phyloP scores from a whole-genome alignment of 1,140 invertebrate species.

The Cyclargus thomasi region DNA sequence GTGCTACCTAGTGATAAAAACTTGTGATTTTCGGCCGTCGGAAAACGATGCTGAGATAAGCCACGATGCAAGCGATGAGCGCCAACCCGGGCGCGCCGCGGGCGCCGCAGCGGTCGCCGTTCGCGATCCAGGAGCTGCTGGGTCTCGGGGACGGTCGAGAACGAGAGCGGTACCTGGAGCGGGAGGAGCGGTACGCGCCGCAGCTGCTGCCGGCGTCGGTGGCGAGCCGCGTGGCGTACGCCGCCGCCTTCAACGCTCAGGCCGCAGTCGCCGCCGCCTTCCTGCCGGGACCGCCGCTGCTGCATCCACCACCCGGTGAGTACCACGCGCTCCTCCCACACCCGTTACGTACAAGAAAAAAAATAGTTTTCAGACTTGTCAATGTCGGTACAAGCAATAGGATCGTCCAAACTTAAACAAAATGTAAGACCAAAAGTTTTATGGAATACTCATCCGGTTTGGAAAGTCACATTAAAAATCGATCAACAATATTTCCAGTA shows the following conservation, averaged over 20 bases:
- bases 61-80: conserved; percentile 64
- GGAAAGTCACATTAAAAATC: too few species aligned
- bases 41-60: conserved; percentile 15
- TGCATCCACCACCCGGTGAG: conserved; percentile 64
- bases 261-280: conserved; percentile 91
- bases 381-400: too few species aligned
- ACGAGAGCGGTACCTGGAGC: conserved; percentile 48
- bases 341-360: too few species aligned
- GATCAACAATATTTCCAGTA: too few species aligned
- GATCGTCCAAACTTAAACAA: too few species aligned
- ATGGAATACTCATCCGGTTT: too few species aligned
- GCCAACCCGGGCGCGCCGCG: conserved; percentile 54
- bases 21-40: neutral
- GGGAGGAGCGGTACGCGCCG: conserved; percentile 67
- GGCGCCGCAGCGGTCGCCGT: conserved; percentile 88
- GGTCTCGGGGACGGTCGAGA: conserved; percentile 79
- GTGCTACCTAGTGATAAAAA: neutral
- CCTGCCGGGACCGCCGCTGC: conserved; percentile 75
- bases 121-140: conserved; percentile 93
- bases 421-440: too few species aligned
- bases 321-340: conserved; percentile 13
- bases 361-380: too few species aligned
- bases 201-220: conserved; percentile 77
- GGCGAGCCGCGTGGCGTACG: conserved; percentile 81
- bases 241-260: conserved; percentile 91